These are phyloP conservation scores for Nanorana parkeri DNA, from an alignment of 2,113 vertebrate species.

Conservation along the genomic window DNA sequence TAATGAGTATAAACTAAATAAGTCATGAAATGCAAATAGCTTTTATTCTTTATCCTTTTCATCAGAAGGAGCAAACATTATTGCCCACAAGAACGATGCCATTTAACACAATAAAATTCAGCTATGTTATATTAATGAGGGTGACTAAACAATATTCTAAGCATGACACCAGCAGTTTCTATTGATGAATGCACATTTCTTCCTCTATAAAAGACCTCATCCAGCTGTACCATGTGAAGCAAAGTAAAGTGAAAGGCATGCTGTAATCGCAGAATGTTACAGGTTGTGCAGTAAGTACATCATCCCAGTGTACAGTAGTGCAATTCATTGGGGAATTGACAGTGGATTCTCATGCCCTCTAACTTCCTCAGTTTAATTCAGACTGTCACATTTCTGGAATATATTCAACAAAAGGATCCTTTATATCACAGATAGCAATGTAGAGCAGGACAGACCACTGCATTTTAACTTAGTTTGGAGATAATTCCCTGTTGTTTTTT, in stretches of 20 bases:
- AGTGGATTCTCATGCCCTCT: slow-evolving; percentile 74
- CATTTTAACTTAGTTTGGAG: slow-evolving; percentile 59
- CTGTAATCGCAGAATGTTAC: background rate
- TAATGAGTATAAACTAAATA: too few relatives aligned
- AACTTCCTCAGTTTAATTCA: slow-evolving; percentile 70
- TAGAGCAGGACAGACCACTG: slow-evolving; percentile 57
- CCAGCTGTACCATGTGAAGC: background rate
- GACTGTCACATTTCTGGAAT: slow-evolving; percentile 72
- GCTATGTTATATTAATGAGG: too few relatives aligned
- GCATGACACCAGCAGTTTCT: too few relatives aligned
- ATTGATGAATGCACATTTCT: background rate
- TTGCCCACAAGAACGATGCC: too few relatives aligned
- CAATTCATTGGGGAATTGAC: slow-evolving; percentile 62
- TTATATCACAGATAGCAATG: slow-evolving; percentile 62
- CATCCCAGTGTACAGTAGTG: slow-evolving; percentile 53
- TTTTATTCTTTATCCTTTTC: too few relatives aligned
- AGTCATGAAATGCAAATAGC: too few relatives aligned
- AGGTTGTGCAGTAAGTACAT: slow-evolving; percentile 2
- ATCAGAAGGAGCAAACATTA: too few relatives aligned
- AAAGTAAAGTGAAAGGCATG: background rate
- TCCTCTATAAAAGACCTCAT: too few relatives aligned
- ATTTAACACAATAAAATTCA: too few relatives aligned
- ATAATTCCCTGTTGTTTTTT: slow-evolving; percentile 60
- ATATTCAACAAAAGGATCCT: slow-evolving; percentile 66
- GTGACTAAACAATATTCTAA: too few relatives aligned